Conservation (phyloP, 2,888 invertebrate genomes). For the Microplitis deprimator region DNA sequence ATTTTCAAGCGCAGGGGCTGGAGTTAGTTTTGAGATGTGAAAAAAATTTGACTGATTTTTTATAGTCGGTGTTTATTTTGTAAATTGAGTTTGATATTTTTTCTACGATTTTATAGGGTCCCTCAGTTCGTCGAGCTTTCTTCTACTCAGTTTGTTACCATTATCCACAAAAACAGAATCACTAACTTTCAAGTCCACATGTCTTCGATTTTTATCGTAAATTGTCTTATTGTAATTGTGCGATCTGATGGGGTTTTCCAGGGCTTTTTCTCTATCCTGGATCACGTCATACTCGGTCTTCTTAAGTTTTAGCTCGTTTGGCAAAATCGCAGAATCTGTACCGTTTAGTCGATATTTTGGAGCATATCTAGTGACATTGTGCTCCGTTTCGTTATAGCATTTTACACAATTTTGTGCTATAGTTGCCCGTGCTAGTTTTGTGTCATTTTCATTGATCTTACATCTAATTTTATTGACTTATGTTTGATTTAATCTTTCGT, state of each 20-base stretch:
- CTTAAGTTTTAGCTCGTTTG: background rate
- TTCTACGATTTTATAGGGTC: constrained; percentile 52
- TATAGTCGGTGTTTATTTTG: constrained; percentile 46
- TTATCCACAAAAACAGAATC: constrained; percentile 60
- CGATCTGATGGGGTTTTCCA: constrained; percentile 52
- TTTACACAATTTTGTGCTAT: background rate
- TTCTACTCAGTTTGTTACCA: constrained; percentile 58
- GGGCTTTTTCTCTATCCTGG: constrained; percentile 51
- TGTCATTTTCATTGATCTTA: background rate
- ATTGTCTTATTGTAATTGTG: constrained; percentile 56
- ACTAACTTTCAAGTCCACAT: constrained; percentile 55
- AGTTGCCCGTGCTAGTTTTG: background rate
- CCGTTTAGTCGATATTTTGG: background rate
- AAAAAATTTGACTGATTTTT: constrained; percentile 40
- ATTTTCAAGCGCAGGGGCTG: background rate
- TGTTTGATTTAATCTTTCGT: constrained; percentile 9
- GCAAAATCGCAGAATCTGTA: background rate
- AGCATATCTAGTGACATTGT: background rate
- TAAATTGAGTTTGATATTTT: constrained; percentile 54
- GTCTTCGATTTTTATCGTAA: constrained; percentile 55
- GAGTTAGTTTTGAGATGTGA: constrained; percentile 41
- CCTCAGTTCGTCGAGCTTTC: constrained; percentile 57
- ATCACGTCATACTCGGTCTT: constrained; percentile 33
- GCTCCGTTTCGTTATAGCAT: background rate
- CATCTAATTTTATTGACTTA: constrained; percentile 2